Percentiles rank a stretch among this genome's conserved stretches.
phyloP scores from a whole-genome alignment of 1,140 invertebrate genomes.

The Plutomurus gul region DNA sequence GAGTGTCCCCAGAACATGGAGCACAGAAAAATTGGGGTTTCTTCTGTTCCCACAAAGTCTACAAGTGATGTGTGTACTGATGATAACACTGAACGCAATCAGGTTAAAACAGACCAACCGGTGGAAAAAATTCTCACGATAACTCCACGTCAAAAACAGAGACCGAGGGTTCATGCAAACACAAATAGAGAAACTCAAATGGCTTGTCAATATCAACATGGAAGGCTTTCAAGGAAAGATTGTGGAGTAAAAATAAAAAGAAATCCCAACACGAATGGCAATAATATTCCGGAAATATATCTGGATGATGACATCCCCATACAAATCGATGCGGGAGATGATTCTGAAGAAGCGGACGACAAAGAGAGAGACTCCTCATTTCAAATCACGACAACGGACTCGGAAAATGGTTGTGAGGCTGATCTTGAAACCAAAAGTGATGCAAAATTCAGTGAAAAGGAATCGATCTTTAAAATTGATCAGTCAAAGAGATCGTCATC shows the following conservation, averaged over 20 bases:
- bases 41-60: not conserved
- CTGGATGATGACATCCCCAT: not conserved
- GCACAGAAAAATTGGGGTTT: too few species aligned
- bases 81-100: not conserved
- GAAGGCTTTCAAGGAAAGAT: not conserved
- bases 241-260: not conserved
- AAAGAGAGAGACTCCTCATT: not conserved
- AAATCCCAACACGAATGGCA: not conserved
- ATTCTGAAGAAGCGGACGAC: not conserved
- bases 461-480: not conserved
- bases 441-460: not conserved
- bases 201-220: not conserved
- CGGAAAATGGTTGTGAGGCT: not conserved
- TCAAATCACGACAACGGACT: not conserved
- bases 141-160: not conserved
- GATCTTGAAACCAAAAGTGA: not conserved
- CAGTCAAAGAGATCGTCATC: not conserved
- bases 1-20: not conserved
- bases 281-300: conserved; percentile 3
- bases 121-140: not conserved
- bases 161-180: not conserved
- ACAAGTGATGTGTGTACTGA: not conserved
- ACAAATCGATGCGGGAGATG: not conserved
- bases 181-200: not conserved
- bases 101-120: not conserved